Base-by-base conservation (phyloP, 2,797 vertebrate genomes). In the Enteromius radiatus region DNA sequence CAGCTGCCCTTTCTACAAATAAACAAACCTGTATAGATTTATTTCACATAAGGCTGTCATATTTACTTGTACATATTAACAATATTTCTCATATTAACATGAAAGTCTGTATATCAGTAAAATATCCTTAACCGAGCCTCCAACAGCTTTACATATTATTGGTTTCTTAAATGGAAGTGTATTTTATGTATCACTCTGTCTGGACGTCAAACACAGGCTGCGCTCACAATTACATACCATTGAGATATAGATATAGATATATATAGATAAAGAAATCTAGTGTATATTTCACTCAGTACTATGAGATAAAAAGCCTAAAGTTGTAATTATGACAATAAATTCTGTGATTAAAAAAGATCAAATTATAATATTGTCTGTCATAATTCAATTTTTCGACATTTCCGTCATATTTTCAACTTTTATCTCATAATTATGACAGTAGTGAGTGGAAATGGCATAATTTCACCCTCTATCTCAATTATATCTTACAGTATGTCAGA, bases 31-130 rank as follows among this genome's bases (percentile, higher is more conserved):
- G 26, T 90, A 92, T 88, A 91, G 77, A 81, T 93, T 93, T 92
- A 86, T 91, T 93, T 91, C 91, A 94, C 91, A 93, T 94, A 94
- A 92, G 91, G 91, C 91, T 91, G 91, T 92, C 92, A 93, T 94
- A 94, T 91, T 93, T 91, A 92, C 91, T 85, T 84, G 87, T 91
- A 91, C 74, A 81, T 94, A 92, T 92, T 86, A 89, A 94, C 91
- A 92, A 54, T 80, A 74, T 68, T 56, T 74, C 63, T 83, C 77
- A 67, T 31, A 84, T 74, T 36, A 75, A 74, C 63, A 76, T 54
- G 28, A 54, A 70, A 85, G 33, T 85, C 86, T 84, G 85, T 91
- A 33, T 69, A 19, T 33, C 59, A 26, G 2, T 76, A n/a, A 49
- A 74, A 64, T 59, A 64, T 73, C 28, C 19, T 23, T 31, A 43